These are phyloP conservation scores for Mimachlamys varia DNA, from an alignment of 2,888 invertebrate genomes.

Conservation along the genomic window DNA sequence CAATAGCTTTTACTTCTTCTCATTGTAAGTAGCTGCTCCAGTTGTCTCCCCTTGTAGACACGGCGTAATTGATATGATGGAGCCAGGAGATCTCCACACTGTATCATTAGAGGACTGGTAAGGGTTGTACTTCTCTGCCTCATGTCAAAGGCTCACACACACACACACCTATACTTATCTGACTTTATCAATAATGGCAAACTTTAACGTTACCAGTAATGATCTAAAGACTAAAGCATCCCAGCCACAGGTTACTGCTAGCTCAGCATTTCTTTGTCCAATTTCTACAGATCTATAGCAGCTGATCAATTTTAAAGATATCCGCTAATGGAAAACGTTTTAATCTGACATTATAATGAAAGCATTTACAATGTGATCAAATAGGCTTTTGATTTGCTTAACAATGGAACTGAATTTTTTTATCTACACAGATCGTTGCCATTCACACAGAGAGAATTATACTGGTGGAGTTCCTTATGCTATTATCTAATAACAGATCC, in stretches of 20 bases:
- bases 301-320: no score
- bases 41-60: slow-evolving; percentile 19
- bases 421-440: background rate
- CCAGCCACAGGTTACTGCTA: background rate
- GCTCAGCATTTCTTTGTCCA: background rate
- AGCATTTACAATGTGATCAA: background rate
- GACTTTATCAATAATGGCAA: background rate
- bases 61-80: background rate
- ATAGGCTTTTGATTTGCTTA: background rate
- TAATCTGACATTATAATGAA: background rate
- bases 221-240: background rate
- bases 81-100: background rate
- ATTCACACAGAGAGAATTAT: background rate
- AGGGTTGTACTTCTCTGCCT: background rate
- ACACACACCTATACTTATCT: background rate
- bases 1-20: background rate
- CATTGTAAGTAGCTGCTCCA: background rate
- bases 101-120: background rate
- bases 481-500: background rate
- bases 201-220: background rate
- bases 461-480: background rate
- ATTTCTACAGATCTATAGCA: no score
- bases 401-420: background rate
- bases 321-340: background rate
- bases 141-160: background rate